Percentiles rank a stretch among this genome's conserved stretches.
These are phyloP conservation scores for Odontophorus gujanensis DNA, from an alignment of 2,113 vertebrate species.

Conservation along the genomic window DNA sequence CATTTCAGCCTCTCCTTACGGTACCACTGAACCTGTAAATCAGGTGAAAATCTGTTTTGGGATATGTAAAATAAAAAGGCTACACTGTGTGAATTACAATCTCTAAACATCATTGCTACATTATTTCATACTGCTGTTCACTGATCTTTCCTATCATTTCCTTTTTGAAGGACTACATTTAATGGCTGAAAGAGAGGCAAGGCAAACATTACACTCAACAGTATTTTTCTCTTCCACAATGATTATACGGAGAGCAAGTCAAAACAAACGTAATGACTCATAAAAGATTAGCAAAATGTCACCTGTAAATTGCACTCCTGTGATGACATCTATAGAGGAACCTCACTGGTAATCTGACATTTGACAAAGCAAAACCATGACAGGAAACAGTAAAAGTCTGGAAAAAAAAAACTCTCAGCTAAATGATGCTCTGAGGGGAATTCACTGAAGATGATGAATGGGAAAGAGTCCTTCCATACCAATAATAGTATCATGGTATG, in stretches of 20 bases:
- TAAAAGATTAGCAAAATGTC: constrained; percentile 1
- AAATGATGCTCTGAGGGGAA: neutral
- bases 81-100: neutral
- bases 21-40: constrained; percentile 3
- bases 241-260: neutral
- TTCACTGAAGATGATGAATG: neutral
- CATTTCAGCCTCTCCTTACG: neutral
- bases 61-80: constrained; percentile 41
- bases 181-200: constrained; percentile 1
- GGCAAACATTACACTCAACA: neutral
- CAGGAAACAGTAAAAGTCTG: neutral
- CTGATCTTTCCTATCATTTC: neutral
- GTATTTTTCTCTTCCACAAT: neutral
- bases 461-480: neutral
- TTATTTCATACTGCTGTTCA: neutral
- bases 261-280: constrained; percentile 40
- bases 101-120: neutral
- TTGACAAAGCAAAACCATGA: constrained; percentile 9
- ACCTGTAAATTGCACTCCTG: neutral
- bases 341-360: neutral
- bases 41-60: neutral
- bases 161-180: neutral
- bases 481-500: neutral
- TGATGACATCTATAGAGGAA: neutral
- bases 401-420: neutral